Evolutionary conservation across 2,113 vertebrate genomes (phyloP).

Genomic region (Notiomystis cincta): DNA sequence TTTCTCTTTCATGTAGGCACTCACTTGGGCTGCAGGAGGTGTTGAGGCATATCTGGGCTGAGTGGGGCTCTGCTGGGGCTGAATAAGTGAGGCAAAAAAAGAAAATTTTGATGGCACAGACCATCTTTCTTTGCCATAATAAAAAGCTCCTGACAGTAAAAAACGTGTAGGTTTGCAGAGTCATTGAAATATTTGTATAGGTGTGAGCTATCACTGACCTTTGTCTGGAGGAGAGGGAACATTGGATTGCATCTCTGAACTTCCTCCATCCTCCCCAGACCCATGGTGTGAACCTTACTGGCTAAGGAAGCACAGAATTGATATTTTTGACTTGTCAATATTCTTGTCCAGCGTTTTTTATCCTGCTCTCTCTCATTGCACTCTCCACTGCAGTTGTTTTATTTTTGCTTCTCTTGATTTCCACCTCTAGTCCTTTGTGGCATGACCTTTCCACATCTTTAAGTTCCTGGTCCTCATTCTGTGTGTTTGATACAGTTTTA

Average conservation of each 20-base stretch:
- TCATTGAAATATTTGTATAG: not conserved
- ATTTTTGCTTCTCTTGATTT: conserved; percentile 23
- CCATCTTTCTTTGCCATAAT: not conserved
- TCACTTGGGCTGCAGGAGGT: not conserved
- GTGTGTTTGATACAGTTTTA: conserved; percentile 25
- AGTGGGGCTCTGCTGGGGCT: not conserved
- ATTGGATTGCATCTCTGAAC: not conserved
- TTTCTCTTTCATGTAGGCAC: not conserved
- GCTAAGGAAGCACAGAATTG: not conserved
- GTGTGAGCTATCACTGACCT: not conserved
- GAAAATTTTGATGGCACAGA: not conserved
- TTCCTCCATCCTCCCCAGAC: not conserved
- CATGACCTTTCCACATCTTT: conserved; percentile 10
- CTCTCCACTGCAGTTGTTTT: not conserved
- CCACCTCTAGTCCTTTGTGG: conserved; percentile 4
- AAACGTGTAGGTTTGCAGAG: not conserved
- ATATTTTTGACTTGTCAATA: not conserved
- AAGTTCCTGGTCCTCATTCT: conserved; percentile 6
- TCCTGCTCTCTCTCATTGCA: not conserved
- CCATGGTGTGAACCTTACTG: not conserved
- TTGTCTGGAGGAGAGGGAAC: not conserved
- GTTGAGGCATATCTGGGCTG: not conserved
- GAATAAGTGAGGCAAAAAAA: not conserved
- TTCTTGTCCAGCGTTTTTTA: not conserved
- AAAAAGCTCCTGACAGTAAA: not conserved